Conservation (phyloP, 1,140 invertebrate genomes). For the Arctopsyche grandis region DNA sequence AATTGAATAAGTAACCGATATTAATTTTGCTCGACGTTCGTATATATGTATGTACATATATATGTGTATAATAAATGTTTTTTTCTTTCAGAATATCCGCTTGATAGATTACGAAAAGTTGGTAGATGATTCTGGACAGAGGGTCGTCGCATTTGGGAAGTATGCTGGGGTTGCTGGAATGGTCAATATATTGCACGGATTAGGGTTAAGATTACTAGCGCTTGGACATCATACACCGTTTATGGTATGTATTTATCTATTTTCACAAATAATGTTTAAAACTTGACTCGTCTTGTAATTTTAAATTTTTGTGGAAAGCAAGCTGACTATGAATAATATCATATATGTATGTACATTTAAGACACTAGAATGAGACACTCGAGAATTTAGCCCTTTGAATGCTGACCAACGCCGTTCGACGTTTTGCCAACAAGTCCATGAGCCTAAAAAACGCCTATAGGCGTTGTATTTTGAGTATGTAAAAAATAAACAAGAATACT, state of each 20-base stretch:
- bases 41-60: too few species aligned
- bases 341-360: conserved; percentile 8
- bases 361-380: too few species aligned
- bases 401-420: too few species aligned
- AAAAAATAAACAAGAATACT: too few species aligned
- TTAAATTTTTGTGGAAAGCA: too few species aligned
- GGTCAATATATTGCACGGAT: conserved; percentile 97
- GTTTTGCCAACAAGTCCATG: too few species aligned
- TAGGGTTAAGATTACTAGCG: conserved; percentile 92
- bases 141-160: conserved; percentile 98
- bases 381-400: too few species aligned
- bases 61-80: too few species aligned
- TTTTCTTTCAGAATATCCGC: conserved; percentile 81
- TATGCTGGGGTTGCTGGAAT: conserved; percentile 99
- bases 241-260: conserved; percentile 76
- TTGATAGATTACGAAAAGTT: conserved; percentile 98
- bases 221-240: conserved; percentile 99
- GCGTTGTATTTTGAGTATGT: too few species aligned
- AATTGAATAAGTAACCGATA: not conserved
- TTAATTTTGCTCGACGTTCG: too few species aligned
- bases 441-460: too few species aligned
- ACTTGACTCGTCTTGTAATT: conserved; percentile 6
- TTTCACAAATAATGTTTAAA: conserved; percentile 18
- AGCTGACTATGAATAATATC: conserved; percentile 20
- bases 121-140: conserved; percentile 86